Base-by-base conservation (phyloP, 1,140 invertebrate genomes). In the Trichomalopsis sarcophagae region DNA sequence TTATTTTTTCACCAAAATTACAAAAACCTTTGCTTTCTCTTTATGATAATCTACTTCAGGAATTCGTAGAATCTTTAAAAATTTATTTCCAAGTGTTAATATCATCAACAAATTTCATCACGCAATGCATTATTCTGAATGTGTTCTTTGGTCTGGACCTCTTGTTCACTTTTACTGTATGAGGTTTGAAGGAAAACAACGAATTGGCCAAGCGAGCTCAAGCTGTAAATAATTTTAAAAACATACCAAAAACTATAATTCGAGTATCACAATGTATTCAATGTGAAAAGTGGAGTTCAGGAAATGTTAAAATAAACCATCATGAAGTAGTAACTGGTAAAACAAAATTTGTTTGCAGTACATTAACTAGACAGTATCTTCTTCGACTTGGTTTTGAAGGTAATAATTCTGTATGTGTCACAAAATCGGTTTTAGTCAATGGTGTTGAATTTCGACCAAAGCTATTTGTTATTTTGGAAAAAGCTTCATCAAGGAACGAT, bases 1-100 rank as follows among this genome's bases (percentile, higher is more conserved):
- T 90, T 62, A 79, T 90, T 33, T 90, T 90, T 82, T 87, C 89
- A 10, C 88, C 88, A 66, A 87, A 84, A 84, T 78, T 90, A 81
- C 36, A 30, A 14, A n/a, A 69, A 62, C 80, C 80, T 81, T 44
- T 74, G 0, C 21, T 75, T 7, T 13, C 69, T 14, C 86, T 86
- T 71, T 80, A 88, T 4, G 40, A 86, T 44, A 76, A 81, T 44
- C 33, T 87, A 13, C 79, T 81, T 27, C 80, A 71, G 11, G 84
- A 87, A 27, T 88, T 88, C 74, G 33, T 73, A n/a, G 14, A n/a
- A n/a, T 36, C 0, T 86, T 87, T 40, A 62, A 30, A 13, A 27
- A 40, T 50, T 27, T 86, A 23, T 87, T 83, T 83, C 86, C 86
- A 44, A 17, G 75, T n/a, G 73, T 87, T 11, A 84, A 85, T 79